These are phyloP conservation scores for Clarias fuscus DNA, from an alignment of 2,797 vertebrate species.

Conservation along the genomic window DNA sequence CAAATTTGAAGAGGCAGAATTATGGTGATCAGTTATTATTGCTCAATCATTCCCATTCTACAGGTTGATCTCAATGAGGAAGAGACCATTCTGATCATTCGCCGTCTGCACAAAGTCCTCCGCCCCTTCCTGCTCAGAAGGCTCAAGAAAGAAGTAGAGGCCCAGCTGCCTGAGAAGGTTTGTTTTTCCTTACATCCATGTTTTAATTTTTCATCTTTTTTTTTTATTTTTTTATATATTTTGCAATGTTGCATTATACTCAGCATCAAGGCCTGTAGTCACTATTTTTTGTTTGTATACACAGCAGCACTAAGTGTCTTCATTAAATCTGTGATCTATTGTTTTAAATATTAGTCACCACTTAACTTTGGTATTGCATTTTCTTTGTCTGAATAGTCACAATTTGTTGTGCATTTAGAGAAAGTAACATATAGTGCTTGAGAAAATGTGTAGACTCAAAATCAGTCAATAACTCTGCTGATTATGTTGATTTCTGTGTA, in stretches of 20 bases:
- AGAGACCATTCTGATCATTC: constrained; percentile 87
- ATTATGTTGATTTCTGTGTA: constrained; percentile 46
- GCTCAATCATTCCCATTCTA: background rate
- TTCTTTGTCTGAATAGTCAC: background rate
- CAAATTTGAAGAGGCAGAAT: background rate
- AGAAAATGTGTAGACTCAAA: background rate
- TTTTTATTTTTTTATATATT: background rate
- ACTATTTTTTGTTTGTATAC: background rate
- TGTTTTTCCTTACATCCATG: background rate
- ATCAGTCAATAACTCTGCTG: background rate
- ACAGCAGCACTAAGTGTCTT: too few relatives aligned
- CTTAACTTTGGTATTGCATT: background rate
- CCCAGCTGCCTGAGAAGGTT: constrained; percentile 87
- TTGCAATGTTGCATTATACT: background rate
- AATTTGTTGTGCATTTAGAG: background rate
- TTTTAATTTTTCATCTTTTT: background rate
- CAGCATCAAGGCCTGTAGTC: background rate
- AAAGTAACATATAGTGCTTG: background rate
- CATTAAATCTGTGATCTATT: background rate
- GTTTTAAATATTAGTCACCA: background rate
- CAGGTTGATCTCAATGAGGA: constrained; percentile 88
- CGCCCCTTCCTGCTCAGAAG: constrained; percentile 83
- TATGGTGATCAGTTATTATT: background rate
- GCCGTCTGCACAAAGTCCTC: constrained; percentile 85
- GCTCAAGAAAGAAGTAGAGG: constrained; percentile 87